phyloP scores from a whole-genome alignment of 2,888 invertebrate species.

The Argynnis bischoffii region DNA sequence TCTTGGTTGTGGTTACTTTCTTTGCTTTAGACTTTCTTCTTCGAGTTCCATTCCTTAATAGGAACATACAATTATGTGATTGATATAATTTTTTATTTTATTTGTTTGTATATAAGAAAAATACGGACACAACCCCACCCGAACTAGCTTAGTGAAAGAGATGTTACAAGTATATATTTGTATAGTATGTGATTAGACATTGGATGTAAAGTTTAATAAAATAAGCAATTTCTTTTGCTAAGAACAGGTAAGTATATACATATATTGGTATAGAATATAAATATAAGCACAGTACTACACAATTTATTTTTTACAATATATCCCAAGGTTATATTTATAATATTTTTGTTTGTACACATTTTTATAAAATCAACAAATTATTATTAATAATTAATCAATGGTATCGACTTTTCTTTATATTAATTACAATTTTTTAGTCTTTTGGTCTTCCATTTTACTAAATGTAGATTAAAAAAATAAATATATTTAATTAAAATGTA shows the following conservation, averaged over 20 bases:
- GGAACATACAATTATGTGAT: conserved; percentile 33
- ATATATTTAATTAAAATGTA: not conserved
- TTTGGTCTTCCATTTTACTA: conserved; percentile 34
- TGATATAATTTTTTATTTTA: conserved; percentile 43
- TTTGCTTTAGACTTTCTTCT: conserved; percentile 16
- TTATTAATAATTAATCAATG: not conserved
- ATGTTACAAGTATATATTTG: conserved; percentile 33
- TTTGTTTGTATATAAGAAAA: conserved; percentile 56
- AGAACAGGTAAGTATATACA: conserved; percentile 8
- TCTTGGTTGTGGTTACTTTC: conserved; percentile 44
- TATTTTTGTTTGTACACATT: not conserved
- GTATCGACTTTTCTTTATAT: not conserved
- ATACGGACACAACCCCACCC: conserved; percentile 79
- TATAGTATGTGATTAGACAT: conserved; percentile 30
- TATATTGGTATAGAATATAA: not conserved
- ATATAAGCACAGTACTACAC: not conserved
- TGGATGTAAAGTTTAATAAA: conserved; percentile 23
- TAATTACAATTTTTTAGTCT: conserved; percentile 33
- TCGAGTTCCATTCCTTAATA: conserved; percentile 32
- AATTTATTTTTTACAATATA: too few relatives aligned
- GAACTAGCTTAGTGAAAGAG: conserved; percentile 59
- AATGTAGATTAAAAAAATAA: conserved; percentile 4
- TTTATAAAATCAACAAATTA: not conserved
- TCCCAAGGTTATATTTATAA: too few relatives aligned
- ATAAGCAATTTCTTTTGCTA: conserved; percentile 4